These are phyloP conservation scores for Hyppa rectilinea DNA, from an alignment of 2,888 invertebrate genomes.

Conservation along the genomic window DNA sequence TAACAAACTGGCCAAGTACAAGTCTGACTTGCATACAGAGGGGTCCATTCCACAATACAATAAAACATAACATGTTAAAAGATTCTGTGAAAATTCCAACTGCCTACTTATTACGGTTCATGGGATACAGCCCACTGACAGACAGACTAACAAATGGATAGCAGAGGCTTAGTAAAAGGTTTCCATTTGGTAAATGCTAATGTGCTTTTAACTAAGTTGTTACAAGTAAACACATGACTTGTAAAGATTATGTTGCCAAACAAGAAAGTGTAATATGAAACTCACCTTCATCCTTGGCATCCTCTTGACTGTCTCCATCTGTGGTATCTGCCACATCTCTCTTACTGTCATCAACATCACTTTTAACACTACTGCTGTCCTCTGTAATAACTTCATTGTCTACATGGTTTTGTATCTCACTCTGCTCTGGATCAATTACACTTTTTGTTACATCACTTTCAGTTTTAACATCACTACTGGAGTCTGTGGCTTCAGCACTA, in stretches of 20 bases:
- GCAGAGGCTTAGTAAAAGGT: no score
- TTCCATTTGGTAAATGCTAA: no score
- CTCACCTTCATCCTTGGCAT: slow-evolving; percentile 68
- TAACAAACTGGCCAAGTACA: no score
- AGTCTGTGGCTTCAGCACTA: slow-evolving; percentile 13
- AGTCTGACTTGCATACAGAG: no score
- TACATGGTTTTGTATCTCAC: slow-evolving; percentile 82
- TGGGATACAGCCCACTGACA: no score
- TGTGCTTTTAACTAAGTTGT: neutral
- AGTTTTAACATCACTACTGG: slow-evolving; percentile 57
- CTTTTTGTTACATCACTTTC: slow-evolving; percentile 56
- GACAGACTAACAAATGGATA: no score
- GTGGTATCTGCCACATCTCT: slow-evolving; percentile 63
- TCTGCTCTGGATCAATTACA: slow-evolving; percentile 60
- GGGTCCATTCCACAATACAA: no score
- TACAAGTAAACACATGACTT: neutral
- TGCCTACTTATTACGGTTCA: no score
- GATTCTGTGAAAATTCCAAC: no score
- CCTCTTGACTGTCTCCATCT: slow-evolving; percentile 66
- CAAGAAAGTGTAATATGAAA: neutral
- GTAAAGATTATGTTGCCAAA: neutral
- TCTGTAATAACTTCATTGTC: slow-evolving; percentile 75
- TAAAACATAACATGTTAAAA: no score
- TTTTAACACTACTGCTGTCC: slow-evolving; percentile 71
- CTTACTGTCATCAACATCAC: slow-evolving; percentile 61